These are phyloP conservation scores for Hippasteria phrygiana DNA, from an alignment of 53 echinoderm and acorn worm genomes.

Conservation along the genomic window DNA sequence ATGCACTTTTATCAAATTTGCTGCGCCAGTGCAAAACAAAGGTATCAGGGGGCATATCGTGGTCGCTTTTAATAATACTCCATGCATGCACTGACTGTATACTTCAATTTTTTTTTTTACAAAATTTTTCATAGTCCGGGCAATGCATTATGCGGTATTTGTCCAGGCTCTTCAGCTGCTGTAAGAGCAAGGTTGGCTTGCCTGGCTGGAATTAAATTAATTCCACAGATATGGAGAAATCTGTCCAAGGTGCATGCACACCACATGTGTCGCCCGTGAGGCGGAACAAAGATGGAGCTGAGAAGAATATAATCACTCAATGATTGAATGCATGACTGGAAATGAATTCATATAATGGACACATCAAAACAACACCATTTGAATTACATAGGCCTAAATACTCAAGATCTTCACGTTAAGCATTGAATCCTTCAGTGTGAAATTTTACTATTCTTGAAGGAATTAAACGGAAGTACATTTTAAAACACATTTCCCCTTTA, in stretches of 20 bases:
- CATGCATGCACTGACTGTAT: background rate
- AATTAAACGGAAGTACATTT: no score
- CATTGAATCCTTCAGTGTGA: background rate
- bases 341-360: background rate
- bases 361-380: background rate
- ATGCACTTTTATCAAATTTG: conserved; percentile 51
- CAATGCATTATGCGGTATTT: conserved; percentile 23
- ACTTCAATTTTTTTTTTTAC: background rate
- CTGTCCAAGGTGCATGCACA: background rate
- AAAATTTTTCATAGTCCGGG: background rate
- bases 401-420: background rate
- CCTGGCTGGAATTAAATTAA: conserved; percentile 42
- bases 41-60: conserved; percentile 36
- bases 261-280: background rate
- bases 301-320: conserved; percentile 4
- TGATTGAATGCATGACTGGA: conserved; percentile 6
- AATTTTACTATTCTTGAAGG: no score
- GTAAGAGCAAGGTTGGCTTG: background rate
- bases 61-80: conserved; percentile 40
- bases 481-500: no score
- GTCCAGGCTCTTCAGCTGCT: conserved; percentile 51
- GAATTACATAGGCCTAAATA: no score
- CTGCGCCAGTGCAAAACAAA: conserved; percentile 52
- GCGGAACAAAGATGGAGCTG: conserved; percentile 28
- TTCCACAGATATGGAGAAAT: conserved; percentile 30